These are phyloP conservation scores for Perodicticus potto DNA, from an alignment of 2,797 vertebrate genomes.

Conservation along the genomic window DNA sequence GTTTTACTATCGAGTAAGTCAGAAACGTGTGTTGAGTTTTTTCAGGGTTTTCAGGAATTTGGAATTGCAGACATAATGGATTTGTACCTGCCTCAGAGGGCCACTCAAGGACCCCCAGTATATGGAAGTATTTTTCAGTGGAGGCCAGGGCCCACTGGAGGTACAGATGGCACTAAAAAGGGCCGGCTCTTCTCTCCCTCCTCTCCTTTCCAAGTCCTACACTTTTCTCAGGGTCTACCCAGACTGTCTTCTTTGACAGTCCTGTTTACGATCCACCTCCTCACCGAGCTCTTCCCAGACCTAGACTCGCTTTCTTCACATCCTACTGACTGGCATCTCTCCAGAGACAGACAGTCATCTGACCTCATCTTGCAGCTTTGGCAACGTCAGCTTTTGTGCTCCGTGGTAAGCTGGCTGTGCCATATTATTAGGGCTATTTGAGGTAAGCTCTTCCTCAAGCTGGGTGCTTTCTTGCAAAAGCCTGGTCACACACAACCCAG, in stretches of 20 bases:
- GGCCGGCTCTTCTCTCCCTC: neutral
- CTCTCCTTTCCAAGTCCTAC: neutral
- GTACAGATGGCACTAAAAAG: neutral
- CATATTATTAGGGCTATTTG: neutral
- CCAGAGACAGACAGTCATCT: neutral
- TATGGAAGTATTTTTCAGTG: neutral
- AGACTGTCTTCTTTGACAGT: neutral
- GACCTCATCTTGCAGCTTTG: neutral
- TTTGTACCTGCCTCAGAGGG: neutral
- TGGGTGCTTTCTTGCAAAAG: constrained; percentile 14
- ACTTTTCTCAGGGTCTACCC: neutral
- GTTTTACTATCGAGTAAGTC: neutral
- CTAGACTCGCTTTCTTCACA: neutral
- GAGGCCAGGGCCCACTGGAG: neutral
- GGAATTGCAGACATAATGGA: neutral
- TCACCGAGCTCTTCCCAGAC: neutral
- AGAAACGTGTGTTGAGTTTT: neutral
- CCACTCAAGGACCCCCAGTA: neutral
- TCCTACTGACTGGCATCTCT: neutral
- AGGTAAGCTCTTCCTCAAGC: neutral
- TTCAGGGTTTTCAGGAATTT: neutral
- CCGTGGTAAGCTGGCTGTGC: neutral
- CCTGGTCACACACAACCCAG: neutral
- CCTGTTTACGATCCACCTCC: neutral
- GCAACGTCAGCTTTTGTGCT: neutral